A percentile compares a stretch with the other conserved stretches of the same genome.
Evolutionary conservation across 2,113 vertebrate genomes (phyloP).

Genomic region (Cyphomyrus plagiostoma): DNA sequence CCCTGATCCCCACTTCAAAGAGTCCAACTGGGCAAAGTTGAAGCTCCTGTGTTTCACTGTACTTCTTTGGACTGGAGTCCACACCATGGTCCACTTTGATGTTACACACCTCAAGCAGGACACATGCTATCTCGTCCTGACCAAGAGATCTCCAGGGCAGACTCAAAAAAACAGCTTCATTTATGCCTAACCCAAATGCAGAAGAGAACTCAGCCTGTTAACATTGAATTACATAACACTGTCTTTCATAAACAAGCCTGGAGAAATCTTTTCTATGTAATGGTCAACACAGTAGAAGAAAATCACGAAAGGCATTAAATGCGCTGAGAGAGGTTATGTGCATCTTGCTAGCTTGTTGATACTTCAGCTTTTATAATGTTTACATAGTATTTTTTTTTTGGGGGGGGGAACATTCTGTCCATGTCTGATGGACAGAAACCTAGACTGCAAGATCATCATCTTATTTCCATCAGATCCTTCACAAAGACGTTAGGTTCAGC

Average conservation of each 20-base stretch:
- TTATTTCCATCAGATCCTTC: background rate
- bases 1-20: background rate
- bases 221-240: background rate
- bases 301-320: background rate
- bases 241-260: background rate
- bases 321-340: background rate
- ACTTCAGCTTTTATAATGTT: background rate
- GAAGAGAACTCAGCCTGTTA: background rate
- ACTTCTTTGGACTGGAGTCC: background rate
- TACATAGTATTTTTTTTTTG: background rate
- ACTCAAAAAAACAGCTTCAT: background rate
- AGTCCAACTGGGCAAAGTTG: background rate
- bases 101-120: background rate
- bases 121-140: background rate
- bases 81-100: background rate
- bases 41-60: background rate
- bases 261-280: background rate
- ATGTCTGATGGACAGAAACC: slow-evolving; percentile 35
- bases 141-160: background rate
- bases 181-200: background rate
- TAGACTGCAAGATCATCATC: background rate
- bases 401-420: background rate
- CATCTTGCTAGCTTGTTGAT: background rate
- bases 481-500: no score
- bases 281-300: background rate